Evolutionary conservation across 1,140 invertebrate species (phyloP), one percentile per base, ranked within the genome.

Genomic region (Platyura marginata): DNA sequence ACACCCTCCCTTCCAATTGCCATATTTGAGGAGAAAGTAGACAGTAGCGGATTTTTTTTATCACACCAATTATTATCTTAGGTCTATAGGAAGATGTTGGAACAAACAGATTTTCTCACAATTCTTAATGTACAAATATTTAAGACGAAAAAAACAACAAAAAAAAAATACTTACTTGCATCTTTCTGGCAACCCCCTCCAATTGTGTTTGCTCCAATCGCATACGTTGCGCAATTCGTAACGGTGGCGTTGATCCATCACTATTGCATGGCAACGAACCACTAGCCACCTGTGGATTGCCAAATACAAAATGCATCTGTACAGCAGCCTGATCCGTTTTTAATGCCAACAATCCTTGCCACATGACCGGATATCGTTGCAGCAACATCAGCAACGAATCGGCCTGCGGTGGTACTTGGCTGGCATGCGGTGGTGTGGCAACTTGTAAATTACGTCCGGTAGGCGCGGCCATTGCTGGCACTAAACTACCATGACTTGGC

Each of bases 261-360:
- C 73, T 71, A 56, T 82, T 75, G 39, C 75, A 74, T 5, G 85
- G 85, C 49, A 93, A 63, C 48, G 88, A 87, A 43, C 78, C 78
- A 25, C 75, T 71, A 0, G 88, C 87, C 40, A 94, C 82, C 49
- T 74, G 71, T 1, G 79, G 79, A 70, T 89, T 95, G 13, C 94
- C 94, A 50, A 86, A 87, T 21, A 98, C 87, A 64, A 91, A 93
- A 63, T 96, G 91, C 91, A 98, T 96, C 66, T 97, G 91, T 9
- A 97, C 93, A 18, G 85, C 85, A 3, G 91, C 90, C 51, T 85
- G 85, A 61, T 97, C 92, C 62, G 91, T 96, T 62, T 98, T 98
- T 23, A 98, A 66, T 0, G 87, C 90, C 48, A 98, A 61, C 25
- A 91, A 61, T 1, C 93, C 93, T 68, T 94, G 88, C 93, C 93